These are phyloP conservation scores for Ceratosolen solmsi DNA, from an alignment of 1,140 invertebrate genomes.

Conservation along the genomic window DNA sequence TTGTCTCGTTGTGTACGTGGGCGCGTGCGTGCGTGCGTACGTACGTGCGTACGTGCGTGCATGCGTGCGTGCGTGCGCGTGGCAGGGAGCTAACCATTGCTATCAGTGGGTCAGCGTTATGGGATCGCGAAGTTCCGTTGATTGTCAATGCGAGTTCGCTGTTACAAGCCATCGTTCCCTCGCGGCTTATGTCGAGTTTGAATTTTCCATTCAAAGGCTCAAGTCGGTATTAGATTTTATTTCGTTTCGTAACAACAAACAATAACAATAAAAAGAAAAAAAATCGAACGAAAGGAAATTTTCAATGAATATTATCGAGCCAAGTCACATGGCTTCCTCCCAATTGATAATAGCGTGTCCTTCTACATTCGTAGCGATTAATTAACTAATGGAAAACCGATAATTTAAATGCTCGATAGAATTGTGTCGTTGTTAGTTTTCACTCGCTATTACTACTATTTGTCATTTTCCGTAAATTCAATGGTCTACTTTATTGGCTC, in stretches of 20 bases:
- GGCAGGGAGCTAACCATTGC: not conserved
- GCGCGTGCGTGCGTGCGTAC: too few relatives aligned
- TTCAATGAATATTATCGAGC: too few relatives aligned
- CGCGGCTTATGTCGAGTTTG: not conserved
- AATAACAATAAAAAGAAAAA: too few relatives aligned
- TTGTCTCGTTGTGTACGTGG: too few relatives aligned
- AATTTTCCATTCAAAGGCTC: not conserved
- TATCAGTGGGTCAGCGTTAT: not conserved
- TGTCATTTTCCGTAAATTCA: not conserved
- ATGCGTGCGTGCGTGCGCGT: not conserved
- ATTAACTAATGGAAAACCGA: too few relatives aligned
- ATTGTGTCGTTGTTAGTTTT: not conserved
- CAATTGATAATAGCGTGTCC: too few relatives aligned
- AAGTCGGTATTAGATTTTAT: too few relatives aligned
- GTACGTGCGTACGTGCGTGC: not conserved
- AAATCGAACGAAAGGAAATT: too few relatives aligned
- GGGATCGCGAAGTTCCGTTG: slow-evolving; percentile 5
- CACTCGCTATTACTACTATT: not conserved
- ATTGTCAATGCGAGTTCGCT: not conserved
- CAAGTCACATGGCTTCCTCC: too few relatives aligned
- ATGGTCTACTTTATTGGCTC: not conserved
- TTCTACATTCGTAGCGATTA: too few relatives aligned
- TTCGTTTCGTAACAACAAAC: too few relatives aligned
- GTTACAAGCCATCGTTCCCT: not conserved
- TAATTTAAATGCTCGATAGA: too few relatives aligned